phyloP scores from a whole-genome alignment of 2,113 vertebrate genomes.

The Lutjanus erythropterus region DNA sequence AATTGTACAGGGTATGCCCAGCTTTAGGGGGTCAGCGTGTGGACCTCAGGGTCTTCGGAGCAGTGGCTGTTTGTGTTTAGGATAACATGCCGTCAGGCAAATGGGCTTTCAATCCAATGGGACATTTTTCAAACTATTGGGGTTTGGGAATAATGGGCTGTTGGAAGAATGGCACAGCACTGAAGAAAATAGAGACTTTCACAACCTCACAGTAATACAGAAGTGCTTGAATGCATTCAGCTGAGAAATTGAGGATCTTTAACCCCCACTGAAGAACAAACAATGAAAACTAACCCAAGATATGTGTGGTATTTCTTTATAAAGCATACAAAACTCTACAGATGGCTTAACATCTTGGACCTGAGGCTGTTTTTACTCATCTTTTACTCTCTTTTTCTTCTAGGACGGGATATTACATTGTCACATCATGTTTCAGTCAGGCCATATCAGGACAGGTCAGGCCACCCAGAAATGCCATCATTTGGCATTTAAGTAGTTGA shows the following conservation, averaged over 20 bases:
- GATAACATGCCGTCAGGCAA: too few species aligned
- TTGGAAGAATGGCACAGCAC: too few species aligned
- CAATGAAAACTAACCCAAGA: neutral
- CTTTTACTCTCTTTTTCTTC: neutral
- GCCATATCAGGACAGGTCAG: neutral
- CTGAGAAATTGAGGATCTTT: constrained; percentile 9
- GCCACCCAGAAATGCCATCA: neutral
- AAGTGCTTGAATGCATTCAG: neutral
- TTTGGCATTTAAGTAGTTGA: neutral
- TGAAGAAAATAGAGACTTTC: neutral
- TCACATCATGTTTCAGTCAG: neutral
- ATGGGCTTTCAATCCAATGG: too few species aligned
- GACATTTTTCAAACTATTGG: too few species aligned
- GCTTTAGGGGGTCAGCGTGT: too few species aligned
- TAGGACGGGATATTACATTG: neutral
- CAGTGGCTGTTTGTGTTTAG: too few species aligned
- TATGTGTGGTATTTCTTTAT: neutral
- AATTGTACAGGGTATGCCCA: too few species aligned
- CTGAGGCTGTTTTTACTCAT: neutral
- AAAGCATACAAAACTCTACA: neutral
- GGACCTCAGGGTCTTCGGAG: too few species aligned
- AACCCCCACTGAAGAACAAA: neutral
- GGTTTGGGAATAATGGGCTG: too few species aligned
- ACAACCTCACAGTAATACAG: neutral
- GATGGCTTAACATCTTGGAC: neutral